phyloP scores from a whole-genome alignment of 2,113 vertebrate species.

The Istiophorus platypterus region DNA sequence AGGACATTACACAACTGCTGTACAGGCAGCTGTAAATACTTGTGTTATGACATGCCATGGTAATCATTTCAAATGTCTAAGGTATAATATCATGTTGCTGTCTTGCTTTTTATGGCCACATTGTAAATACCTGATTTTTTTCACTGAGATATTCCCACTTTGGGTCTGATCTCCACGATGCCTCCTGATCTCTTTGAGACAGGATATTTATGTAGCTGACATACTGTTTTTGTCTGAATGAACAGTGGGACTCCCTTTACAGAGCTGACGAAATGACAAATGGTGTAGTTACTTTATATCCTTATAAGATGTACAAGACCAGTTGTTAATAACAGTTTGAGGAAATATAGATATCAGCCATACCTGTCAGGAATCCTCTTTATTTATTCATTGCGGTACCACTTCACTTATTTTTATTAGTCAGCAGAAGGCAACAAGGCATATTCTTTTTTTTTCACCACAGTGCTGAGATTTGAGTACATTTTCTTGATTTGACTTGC shows the following conservation, averaged over 20 bases:
- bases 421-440: constrained; percentile 1
- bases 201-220: constrained; percentile 52
- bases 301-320: constrained; percentile 30
- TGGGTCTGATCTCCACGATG: constrained; percentile 21
- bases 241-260: constrained; percentile 17
- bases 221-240: constrained; percentile 30
- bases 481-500: neutral
- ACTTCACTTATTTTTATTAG: constrained; percentile 9
- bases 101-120: constrained; percentile 20
- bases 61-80: constrained; percentile 12
- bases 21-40: constrained; percentile 12
- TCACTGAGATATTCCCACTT: constrained; percentile 22
- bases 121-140: constrained; percentile 1
- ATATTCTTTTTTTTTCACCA: neutral
- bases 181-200: constrained; percentile 17
- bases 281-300: constrained; percentile 17
- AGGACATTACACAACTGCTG: constrained; percentile 11
- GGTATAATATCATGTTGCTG: constrained; percentile 4
- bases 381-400: constrained; percentile 1
- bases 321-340: constrained; percentile 35
- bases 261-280: constrained; percentile 35
- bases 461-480: neutral
- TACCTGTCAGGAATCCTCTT: constrained; percentile 16
- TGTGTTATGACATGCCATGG: neutral
- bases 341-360: constrained; percentile 8